Conservation (phyloP, 1,140 invertebrate species). For the Pseudomyrmex cubaensis region DNA sequence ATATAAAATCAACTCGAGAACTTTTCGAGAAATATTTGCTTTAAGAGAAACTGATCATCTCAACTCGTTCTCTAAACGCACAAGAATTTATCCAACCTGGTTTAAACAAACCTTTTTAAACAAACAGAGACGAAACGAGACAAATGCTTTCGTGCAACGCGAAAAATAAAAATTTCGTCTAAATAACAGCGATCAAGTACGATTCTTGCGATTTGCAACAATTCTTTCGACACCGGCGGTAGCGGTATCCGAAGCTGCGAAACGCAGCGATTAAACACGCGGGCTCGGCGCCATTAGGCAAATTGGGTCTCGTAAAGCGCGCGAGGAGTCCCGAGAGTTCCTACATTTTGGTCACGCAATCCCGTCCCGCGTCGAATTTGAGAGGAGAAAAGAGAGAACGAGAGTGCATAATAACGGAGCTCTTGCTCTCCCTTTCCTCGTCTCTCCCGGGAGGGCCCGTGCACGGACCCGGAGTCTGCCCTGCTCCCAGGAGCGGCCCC, state of each 20-base stretch:
- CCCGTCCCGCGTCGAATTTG: constrained; percentile 41
- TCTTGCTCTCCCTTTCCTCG: constrained; percentile 4
- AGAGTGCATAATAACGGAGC: constrained; percentile 49
- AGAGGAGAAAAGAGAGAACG: background rate
- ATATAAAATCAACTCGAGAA: too few species aligned
- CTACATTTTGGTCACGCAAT: constrained; percentile 54
- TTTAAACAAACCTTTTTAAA: too few species aligned
- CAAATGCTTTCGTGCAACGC: too few species aligned
- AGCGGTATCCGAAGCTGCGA: background rate
- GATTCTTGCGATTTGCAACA: too few species aligned
- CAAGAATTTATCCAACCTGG: too few species aligned
- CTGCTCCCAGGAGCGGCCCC: constrained; percentile 17
- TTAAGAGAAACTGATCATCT: too few species aligned
- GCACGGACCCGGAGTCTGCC: constrained; percentile 20
- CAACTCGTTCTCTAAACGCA: too few species aligned
- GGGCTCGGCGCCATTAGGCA: constrained; percentile 30
- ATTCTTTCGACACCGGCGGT: background rate
- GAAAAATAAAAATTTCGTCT: too few species aligned
- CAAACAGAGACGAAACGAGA: too few species aligned
- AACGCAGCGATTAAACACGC: constrained; percentile 23
- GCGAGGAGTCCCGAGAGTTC: background rate
- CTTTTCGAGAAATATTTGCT: too few species aligned
- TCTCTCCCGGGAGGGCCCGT: background rate
- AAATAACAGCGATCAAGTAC: too few species aligned
- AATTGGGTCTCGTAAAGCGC: constrained; percentile 53